These are phyloP conservation scores for Papilio protenor DNA, from an alignment of 2,888 invertebrate genomes.

Conservation along the genomic window DNA sequence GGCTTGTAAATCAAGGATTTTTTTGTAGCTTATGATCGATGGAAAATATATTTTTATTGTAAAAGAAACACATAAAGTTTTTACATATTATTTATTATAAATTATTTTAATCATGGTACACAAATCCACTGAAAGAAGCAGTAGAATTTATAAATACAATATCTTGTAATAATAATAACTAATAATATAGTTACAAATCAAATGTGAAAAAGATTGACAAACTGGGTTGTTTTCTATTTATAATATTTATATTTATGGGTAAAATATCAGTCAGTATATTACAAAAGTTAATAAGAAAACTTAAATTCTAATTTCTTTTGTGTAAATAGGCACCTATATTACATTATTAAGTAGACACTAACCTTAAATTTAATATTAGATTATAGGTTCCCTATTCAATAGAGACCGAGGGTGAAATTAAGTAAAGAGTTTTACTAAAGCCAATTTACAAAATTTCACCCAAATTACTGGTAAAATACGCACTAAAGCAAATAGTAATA, in stretches of 20 bases:
- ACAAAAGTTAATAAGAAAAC: constrained; percentile 58
- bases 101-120: constrained; percentile 42
- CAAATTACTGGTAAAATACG: constrained; percentile 49
- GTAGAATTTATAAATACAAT: constrained; percentile 40
- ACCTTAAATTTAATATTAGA: constrained; percentile 52
- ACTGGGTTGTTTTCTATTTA: constrained; percentile 13
- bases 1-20: neutral
- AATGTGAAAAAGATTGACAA: constrained; percentile 12
- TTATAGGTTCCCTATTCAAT: constrained; percentile 45
- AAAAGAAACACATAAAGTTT: constrained; percentile 22
- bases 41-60: neutral
- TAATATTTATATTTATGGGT: constrained; percentile 14
- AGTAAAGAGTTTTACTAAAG: constrained; percentile 69
- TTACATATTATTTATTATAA: constrained; percentile 41
- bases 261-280: constrained; percentile 69
- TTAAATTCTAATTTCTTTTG: constrained; percentile 31
- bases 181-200: constrained; percentile 20
- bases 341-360: constrained; percentile 55
- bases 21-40: neutral
- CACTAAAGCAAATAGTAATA: constrained; percentile 39
- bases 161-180: constrained; percentile 18
- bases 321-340: constrained; percentile 51
- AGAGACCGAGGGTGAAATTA: constrained; percentile 69
- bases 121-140: constrained; percentile 43
- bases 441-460: constrained; percentile 82